A percentile compares a stretch with the other conserved stretches of the same genome.
These are phyloP conservation scores for Papilio dardanus DNA, from an alignment of 1,140 invertebrate species.

Conservation along the genomic window DNA sequence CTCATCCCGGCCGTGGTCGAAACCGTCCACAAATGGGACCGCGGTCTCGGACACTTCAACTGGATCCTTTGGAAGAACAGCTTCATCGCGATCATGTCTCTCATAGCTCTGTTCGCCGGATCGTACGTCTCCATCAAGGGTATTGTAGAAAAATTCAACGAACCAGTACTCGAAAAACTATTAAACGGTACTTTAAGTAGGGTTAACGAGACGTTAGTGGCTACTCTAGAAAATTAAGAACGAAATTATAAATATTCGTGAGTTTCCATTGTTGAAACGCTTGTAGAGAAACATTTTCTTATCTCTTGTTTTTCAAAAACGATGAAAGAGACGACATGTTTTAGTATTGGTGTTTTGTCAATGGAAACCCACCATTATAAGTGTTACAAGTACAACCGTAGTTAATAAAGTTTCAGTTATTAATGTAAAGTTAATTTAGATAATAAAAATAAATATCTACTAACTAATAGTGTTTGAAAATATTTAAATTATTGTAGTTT, in stretches of 20 bases:
- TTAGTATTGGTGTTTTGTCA: too few species aligned
- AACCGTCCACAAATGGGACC: constrained; percentile 87
- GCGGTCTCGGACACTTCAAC: constrained; percentile 83
- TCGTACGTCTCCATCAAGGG: constrained; percentile 84
- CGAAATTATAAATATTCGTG: neutral
- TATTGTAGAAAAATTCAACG: constrained; percentile 75
- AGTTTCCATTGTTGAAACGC: neutral
- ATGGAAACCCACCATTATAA: too few species aligned
- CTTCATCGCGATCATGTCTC: constrained; percentile 84
- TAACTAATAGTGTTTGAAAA: neutral
- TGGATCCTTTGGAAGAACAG: constrained; percentile 88
- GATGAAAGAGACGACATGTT: too few species aligned
- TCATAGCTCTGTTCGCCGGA: constrained; percentile 87
- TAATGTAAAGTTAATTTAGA: neutral
- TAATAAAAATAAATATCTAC: neutral
- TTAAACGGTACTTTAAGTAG: constrained; percentile 43
- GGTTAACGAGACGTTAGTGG: constrained; percentile 40
- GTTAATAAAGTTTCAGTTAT: neutral
- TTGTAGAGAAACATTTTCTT: too few species aligned
- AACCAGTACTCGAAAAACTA: constrained; percentile 40
- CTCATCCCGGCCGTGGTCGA: constrained; percentile 94
- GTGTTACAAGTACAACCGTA: neutral
- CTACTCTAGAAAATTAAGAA: constrained; percentile 2
- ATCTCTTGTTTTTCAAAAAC: too few species aligned
- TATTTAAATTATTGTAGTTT: neutral